Base-by-base conservation (phyloP, 2,113 vertebrate genomes). In the Siniperca chuatsi region DNA sequence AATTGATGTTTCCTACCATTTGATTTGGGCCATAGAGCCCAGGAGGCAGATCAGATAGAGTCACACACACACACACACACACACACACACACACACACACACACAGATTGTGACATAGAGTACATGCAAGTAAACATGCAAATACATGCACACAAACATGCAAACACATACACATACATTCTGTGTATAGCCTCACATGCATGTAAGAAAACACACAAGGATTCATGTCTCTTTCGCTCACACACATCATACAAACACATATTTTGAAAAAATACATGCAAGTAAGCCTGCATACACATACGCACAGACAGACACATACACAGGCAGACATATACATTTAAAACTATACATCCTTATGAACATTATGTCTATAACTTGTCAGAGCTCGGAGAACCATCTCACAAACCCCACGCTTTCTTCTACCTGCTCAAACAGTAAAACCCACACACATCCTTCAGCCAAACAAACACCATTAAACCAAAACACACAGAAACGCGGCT, bases 1-100 rank as follows among this genome's bases (percentile, higher is more conserved):
- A 94, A 92, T 89, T 86, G 84, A 91, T 92, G 92, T 93, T 94
- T 93, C 88, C 84, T 92, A 83, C 92, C 88, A 92, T 94, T 93
- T 92, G 89, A 93, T 95, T 93, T 94, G 91, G 92, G 88, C 84
- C 79, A 84, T 73, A 81, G 80, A 89, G 83, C 89, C 91, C 88
- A 86, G 81, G 77, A 92, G 91, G 83, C 84, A 90, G 84, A 94
- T 92, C 90, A 87, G 90, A 93, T 83, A 88, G 42, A 87, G 60
- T 64, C 61, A 57, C 73, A 68, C 0, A 1, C 40, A 55, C 80
- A 58, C 75, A 69, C 35, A 23, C 33, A 23, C 46, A 8, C 33
- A 54, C 68, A 52, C 66, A 57, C 48, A 69, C 18, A 44, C 25
- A 69, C 58, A 73, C 20, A 72, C 6, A 62, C 21, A 70, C 58